Evolutionary conservation across 2,888 invertebrate genomes (phyloP).

Genomic region (Aquatica leii): DNA sequence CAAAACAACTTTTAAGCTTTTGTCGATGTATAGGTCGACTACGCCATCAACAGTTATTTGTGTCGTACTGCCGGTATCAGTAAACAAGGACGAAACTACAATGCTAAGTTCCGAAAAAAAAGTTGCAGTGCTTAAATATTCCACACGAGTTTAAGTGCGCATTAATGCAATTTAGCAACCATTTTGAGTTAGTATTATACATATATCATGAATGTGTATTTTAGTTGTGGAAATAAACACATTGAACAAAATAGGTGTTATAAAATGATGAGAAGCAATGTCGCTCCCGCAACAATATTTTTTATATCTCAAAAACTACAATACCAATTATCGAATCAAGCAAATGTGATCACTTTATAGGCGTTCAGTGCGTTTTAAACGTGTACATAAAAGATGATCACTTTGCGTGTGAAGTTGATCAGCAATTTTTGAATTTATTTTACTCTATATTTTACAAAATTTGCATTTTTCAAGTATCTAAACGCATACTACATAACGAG

Average conservation of each 20-base stretch:
- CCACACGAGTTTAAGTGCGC: neutral
- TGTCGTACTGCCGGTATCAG: neutral
- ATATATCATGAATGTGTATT: neutral
- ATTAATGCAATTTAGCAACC: neutral
- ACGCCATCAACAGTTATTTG: neutral
- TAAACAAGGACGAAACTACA: neutral
- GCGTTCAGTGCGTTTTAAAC: too few relatives aligned
- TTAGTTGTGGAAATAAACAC: neutral
- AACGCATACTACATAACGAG: neutral
- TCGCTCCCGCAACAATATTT: neutral
- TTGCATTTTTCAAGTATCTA: neutral
- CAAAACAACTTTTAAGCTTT: neutral
- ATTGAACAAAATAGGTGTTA: neutral
- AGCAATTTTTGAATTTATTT: neutral
- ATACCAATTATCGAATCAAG: neutral
- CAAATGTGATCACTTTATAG: neutral
- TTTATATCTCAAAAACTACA: neutral
- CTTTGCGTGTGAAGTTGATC: neutral
- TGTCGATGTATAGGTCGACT: neutral
- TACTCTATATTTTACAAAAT: neutral
- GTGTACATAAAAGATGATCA: neutral
- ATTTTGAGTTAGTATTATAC: neutral
- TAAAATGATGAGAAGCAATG: neutral
- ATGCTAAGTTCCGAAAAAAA: neutral
- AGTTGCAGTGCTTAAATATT: neutral